Base-by-base conservation (phyloP, 2,113 vertebrate genomes). In the Gorsachius goisagi region DNA sequence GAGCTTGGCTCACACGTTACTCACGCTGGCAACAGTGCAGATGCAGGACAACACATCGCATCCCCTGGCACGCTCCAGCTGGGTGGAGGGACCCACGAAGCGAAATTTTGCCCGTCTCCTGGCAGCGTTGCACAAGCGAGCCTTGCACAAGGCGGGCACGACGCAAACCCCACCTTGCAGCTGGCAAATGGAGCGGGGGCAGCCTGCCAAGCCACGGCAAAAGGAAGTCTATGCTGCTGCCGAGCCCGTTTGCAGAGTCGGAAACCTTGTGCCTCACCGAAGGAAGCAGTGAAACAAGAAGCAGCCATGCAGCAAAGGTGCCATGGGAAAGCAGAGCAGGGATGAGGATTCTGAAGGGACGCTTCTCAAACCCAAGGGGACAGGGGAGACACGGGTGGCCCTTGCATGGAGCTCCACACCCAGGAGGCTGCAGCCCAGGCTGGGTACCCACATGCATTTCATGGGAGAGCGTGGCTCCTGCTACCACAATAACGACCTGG, bases 41-140 rank as follows among this genome's bases (percentile, higher is more conserved):
- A 45, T 44, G 59, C 49, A 66, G 68, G 63, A 58, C 11, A 9
- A 66, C 60, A 24, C 47, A 19, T 2, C 14, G 7, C 73, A 77
- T 49, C 41, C 55, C 77, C 62, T 13, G 35, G 23, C 63, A 19
- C 1, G 1, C 39, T 32, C 28, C 35, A 3, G 4, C 58, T 9
- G 24, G 8, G 1, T 0, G 9, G 37, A 55, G 58, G 44, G 33
- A 80, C 49, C 22, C 50, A 39, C 59, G 47, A 16, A 41, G 30
- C 0, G 0, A 49, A 71, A 56, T 63, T 37, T 8, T 2, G 2
- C 15, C 49, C 49, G 10, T 30, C 58, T 89, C 55, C 55, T 1
- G 2, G 15, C 0, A 5, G 30, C 23, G 3, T 18, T 3, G 3
- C 1, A 0, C 44, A 37, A 85, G 47, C 1, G 2, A 77, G 35